Base-by-base conservation (phyloP, 2,888 invertebrate species). In the Lithophane semibrunnea region DNA sequence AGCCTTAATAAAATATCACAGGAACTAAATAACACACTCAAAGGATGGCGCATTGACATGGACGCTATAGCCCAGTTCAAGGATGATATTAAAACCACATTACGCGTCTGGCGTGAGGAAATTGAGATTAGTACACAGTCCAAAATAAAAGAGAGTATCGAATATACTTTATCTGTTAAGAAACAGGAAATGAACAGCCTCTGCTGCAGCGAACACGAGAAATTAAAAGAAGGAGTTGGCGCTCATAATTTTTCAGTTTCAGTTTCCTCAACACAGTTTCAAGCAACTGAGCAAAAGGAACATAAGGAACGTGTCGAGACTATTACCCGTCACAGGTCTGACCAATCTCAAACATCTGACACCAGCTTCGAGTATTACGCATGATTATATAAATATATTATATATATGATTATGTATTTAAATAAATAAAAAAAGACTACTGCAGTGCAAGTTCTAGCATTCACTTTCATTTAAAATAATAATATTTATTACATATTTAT, bases 241-340 rank as follows among this genome's bases (percentile, higher is more conserved):
- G 1, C 18, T 7, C 56, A 24, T 2, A 24, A 44, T 13, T 18
- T 54, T 12, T 52, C 52, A 24, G 42, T 42, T 56, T 4, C 42
- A 37, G 42, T 29, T 29, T 18, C 37, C 5, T 56, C 42, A n/a
- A 16, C 1, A 44, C 16, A 44, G 16, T 68, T 68, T 44, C 42
- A 68, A 29, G 56, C 68, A 16, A 42, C n/a, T 56, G 68, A 56
- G 16, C 18, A 68, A 18, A 68, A 68, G 4, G 68, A 54, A 7
- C 52, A 18, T 18, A 18, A 18, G 18, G 52, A 52, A 16, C 5
- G 10, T 24, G 54, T 69, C 0, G 44, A 58, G 0, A 24, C 1
- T 58, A 58, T 69, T 8, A 21, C 24, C 37, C 44, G 56, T 42
- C 37, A 16, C 21, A 56, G 37, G 2, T 68, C 68, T 16, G 56